A percentile compares a stretch with the other conserved stretches of the same genome.
These are phyloP conservation scores for Panorpa germanica DNA, from an alignment of 2,888 invertebrate species.

Conservation along the genomic window DNA sequence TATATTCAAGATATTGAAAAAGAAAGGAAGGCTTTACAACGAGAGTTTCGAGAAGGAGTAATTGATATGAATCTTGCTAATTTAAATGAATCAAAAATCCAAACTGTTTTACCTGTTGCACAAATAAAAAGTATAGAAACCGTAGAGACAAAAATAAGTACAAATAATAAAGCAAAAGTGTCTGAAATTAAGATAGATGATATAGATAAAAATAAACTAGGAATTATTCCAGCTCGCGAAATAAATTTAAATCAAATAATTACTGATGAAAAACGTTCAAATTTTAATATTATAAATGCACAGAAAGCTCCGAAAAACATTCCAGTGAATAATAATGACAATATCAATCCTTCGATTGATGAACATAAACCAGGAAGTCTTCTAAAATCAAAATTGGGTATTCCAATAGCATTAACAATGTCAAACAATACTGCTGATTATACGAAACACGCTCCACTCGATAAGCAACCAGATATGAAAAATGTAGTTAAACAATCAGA, in stretches of 20 bases:
- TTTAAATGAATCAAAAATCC: slow-evolving; percentile 17
- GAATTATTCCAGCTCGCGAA: too few species aligned
- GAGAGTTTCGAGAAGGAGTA: slow-evolving; percentile 24
- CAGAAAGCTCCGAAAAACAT: slow-evolving; percentile 19
- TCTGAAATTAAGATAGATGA: too few species aligned
- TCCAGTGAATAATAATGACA: slow-evolving; percentile 11
- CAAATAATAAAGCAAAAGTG: too few species aligned
- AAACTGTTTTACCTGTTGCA: neutral
- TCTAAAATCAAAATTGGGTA: slow-evolving; percentile 11
- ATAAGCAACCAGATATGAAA: slow-evolving; percentile 10
- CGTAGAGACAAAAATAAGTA: too few species aligned
- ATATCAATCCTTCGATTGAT: too few species aligned
- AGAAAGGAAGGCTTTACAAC: slow-evolving; percentile 10
- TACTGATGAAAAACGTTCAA: too few species aligned
- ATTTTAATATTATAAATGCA: too few species aligned
- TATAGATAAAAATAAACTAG: too few species aligned
- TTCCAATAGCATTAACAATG: slow-evolving; percentile 15
- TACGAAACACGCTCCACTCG: slow-evolving; percentile 15
- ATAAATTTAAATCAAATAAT: slow-evolving; percentile 9
- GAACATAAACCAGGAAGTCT: slow-evolving; percentile 10
- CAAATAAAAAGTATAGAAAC: slow-evolving; percentile 9
- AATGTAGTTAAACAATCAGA: slow-evolving; percentile 11
- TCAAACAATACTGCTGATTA: slow-evolving; percentile 7
- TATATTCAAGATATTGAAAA: slow-evolving; percentile 15
- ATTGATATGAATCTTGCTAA: slow-evolving; percentile 24